Percentiles rank a stretch among this genome's conserved stretches.
phyloP scores from a whole-genome alignment of 1,140 invertebrate species.

The Oncopeltus fasciatus region DNA sequence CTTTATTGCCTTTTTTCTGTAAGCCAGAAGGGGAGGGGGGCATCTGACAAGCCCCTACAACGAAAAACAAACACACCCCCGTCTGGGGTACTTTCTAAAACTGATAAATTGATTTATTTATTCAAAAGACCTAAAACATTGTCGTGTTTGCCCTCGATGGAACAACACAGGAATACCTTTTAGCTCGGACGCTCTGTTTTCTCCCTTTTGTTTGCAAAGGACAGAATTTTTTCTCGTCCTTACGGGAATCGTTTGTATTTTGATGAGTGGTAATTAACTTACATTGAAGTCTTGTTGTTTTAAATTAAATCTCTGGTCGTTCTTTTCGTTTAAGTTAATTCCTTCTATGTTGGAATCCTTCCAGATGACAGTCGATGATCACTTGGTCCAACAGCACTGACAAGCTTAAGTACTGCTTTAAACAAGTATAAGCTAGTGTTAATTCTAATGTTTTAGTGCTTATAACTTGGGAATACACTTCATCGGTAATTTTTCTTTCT shows the following conservation, averaged over 20 bases:
- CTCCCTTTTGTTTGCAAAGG: not conserved
- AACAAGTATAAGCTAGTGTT: too few species aligned
- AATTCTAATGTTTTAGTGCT: too few species aligned
- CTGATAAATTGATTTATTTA: conserved; percentile 19
- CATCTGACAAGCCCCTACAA: not conserved
- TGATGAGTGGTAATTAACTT: not conserved
- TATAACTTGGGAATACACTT: too few species aligned
- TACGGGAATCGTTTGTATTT: not conserved
- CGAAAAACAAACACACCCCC: conserved; percentile 2
- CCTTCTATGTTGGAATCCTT: too few species aligned
- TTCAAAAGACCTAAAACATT: conserved; percentile 17
- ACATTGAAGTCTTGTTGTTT: too few species aligned
- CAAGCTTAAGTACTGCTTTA: too few species aligned
- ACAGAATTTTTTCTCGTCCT: conserved; percentile 1
- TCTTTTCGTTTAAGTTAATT: too few species aligned
- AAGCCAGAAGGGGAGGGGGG: not conserved
- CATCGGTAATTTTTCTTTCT: too few species aligned
- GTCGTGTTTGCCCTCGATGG: conserved; percentile 11
- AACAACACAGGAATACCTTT: conserved; percentile 14
- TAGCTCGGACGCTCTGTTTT: not conserved
- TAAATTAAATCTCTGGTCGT: too few species aligned
- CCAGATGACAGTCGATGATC: too few species aligned
- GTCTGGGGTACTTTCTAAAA: conserved; percentile 9
- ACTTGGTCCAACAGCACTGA: too few species aligned
- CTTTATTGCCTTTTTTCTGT: not conserved